phyloP scores from a whole-genome alignment of 1,140 invertebrate species.

The Bombus impatiens region DNA sequence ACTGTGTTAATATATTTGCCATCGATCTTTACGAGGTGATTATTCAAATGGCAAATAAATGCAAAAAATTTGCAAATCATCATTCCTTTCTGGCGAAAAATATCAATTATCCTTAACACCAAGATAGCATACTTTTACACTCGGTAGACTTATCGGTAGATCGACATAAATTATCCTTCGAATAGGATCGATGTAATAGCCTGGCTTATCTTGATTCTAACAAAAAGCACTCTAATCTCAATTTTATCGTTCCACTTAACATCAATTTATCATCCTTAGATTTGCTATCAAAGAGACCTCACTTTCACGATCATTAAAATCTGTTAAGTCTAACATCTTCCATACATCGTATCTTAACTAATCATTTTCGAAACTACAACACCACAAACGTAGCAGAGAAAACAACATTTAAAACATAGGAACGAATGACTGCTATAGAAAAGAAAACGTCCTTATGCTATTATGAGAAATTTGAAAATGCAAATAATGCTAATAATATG shows the following conservation, averaged over 20 bases:
- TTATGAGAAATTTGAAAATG: too few relatives aligned
- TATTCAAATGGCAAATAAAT: too few relatives aligned
- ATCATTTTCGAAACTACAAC: too few relatives aligned
- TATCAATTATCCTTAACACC: constrained; percentile 3
- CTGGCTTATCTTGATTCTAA: neutral
- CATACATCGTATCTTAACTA: too few relatives aligned
- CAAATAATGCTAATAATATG: too few relatives aligned
- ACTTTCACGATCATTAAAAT: neutral
- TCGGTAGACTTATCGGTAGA: neutral
- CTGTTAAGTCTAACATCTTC: neutral
- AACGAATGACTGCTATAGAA: too few relatives aligned
- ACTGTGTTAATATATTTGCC: too few relatives aligned
- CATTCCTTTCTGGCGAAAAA: neutral
- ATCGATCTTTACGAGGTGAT: too few relatives aligned
- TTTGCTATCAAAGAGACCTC: neutral
- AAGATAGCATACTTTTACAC: neutral
- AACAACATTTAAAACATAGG: too few relatives aligned
- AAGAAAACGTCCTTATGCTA: too few relatives aligned
- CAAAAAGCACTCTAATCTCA: constrained; percentile 1
- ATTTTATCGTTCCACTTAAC: neutral
- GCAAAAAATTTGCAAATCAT: neutral
- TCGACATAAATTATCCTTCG: constrained; percentile 6
- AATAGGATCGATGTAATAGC: neutral
- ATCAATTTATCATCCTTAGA: neutral
- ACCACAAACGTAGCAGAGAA: neutral